Base-by-base conservation (phyloP, 2,888 invertebrate genomes). In the Tinea semifulvella region DNA sequence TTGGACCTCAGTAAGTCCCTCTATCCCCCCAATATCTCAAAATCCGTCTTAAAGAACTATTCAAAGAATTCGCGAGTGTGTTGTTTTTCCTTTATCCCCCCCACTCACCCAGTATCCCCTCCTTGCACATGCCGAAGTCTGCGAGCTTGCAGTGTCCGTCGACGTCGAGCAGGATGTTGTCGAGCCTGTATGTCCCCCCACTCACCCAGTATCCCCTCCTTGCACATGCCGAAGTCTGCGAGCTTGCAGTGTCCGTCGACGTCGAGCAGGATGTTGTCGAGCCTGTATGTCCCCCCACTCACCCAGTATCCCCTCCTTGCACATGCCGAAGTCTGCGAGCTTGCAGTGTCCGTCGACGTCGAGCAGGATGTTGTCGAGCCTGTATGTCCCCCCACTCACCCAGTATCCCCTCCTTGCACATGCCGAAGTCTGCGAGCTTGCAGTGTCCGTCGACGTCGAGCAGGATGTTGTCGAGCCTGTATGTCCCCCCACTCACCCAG, bases 41-140 rank as follows among this genome's bases (percentile, higher is more conserved):
- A n/a, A n/a, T n/a, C n/a, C n/a, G n/a, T n/a, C n/a, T n/a, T n/a
- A n/a, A n/a, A n/a, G n/a, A n/a, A n/a, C n/a, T n/a, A n/a, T n/a
- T n/a, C n/a, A n/a, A n/a, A n/a, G n/a, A n/a, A n/a, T n/a, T n/a
- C n/a, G n/a, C n/a, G n/a, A n/a, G n/a, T n/a, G n/a, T n/a, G n/a
- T n/a, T n/a, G n/a, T n/a, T n/a, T n/a, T n/a, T n/a, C n/a, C n/a
- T n/a, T n/a, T n/a, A n/a, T n/a, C n/a, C n/a, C n/a, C n/a, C 35
- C 13, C 26, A 54, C 58, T 49, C 22, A 76, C 77, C 79, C 43
- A 85, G 66, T 59, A 97, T 95, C 43, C 92, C 92, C 74, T 98
- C 98, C 79, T 99, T 99, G 83, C 98, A 99, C 97, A 97, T 98
- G 62, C 98, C 99, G 71, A 96, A 96, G 77, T 96, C 95, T 1